A percentile compares a stretch with the other conserved stretches of the same genome.
Conservation (phyloP, 2,888 invertebrate species). For the Troides aeacus region DNA sequence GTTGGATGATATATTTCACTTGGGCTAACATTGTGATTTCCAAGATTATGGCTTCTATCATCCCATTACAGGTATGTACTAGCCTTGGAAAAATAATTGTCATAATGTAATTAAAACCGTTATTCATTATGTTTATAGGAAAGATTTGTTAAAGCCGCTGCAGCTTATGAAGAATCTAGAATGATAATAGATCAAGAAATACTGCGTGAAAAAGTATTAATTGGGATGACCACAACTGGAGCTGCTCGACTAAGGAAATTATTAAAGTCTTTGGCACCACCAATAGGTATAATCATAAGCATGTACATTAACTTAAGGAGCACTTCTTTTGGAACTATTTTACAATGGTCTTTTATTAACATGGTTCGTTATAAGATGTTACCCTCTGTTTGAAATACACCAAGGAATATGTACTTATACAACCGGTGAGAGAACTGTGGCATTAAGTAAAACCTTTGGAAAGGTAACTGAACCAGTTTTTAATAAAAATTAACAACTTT, state of each 20-base stretch:
- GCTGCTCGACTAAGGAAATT: slow-evolving; percentile 84
- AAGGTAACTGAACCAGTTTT: too few species aligned
- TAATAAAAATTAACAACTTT: too few species aligned
- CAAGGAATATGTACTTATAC: too few species aligned
- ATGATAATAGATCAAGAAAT: slow-evolving; percentile 78
- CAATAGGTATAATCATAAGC: slow-evolving; percentile 74
- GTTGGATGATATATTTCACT: slow-evolving; percentile 61
- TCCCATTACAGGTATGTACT: slow-evolving; percentile 46
- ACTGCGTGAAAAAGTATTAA: slow-evolving; percentile 72
- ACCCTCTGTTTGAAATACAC: too few species aligned
- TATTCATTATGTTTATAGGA: slow-evolving; percentile 38
- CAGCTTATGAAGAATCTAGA: slow-evolving; percentile 69
- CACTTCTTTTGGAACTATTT: too few species aligned
- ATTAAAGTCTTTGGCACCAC: slow-evolving; percentile 81
- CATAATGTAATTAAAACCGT: background rate
- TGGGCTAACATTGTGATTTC: slow-evolving; percentile 45
- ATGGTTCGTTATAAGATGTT: too few species aligned
- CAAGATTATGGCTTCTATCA: slow-evolving; percentile 39
- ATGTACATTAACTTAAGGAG: background rate
- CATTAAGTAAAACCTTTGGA: too few species aligned
- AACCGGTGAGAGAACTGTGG: too few species aligned
- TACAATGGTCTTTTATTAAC: too few species aligned
- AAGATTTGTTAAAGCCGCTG: slow-evolving; percentile 35
- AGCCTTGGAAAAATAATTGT: background rate
- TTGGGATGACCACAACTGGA: slow-evolving; percentile 90